phyloP scores from a whole-genome alignment of 2,797 vertebrate species.

The Loriculus beryllinus region DNA sequence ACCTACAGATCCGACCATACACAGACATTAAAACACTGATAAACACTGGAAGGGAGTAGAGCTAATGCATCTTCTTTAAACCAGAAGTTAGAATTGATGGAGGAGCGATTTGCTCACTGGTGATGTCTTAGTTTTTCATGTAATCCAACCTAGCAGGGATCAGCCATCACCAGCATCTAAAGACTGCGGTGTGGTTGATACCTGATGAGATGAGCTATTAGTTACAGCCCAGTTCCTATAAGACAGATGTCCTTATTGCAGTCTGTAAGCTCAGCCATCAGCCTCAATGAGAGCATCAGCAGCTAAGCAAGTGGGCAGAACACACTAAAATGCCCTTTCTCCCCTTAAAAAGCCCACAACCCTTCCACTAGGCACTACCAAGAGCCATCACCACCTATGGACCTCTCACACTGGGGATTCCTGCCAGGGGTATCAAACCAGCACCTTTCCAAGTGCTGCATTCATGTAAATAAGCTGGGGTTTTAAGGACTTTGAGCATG shows the following conservation, averaged over 20 bases:
- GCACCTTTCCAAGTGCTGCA: not conserved
- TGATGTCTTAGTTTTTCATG: not conserved
- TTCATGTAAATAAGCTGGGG: not conserved
- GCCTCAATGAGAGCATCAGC: not conserved
- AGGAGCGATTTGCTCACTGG: not conserved
- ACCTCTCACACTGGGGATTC: not conserved
- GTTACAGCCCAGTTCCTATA: not conserved
- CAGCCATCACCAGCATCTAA: not conserved
- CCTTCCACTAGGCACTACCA: not conserved
- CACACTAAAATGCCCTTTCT: not conserved
- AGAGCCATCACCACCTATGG: accelerated
- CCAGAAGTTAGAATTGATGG: accelerated
- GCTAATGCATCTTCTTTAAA: not conserved
- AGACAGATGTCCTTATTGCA: not conserved
- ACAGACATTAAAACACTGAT: not conserved
- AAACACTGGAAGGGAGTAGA: not conserved
- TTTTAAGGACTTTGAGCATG: not conserved
- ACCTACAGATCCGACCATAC: not conserved
- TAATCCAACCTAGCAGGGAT: not conserved
- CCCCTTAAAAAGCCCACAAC: not conserved
- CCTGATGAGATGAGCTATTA: not conserved
- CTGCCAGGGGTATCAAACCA: not conserved
- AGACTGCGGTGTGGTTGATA: not conserved
- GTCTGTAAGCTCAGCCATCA: not conserved
- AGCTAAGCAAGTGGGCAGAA: not conserved